Evolutionary conservation across 2,797 vertebrate genomes (phyloP).

Genomic region (Salmo trutta): DNA sequence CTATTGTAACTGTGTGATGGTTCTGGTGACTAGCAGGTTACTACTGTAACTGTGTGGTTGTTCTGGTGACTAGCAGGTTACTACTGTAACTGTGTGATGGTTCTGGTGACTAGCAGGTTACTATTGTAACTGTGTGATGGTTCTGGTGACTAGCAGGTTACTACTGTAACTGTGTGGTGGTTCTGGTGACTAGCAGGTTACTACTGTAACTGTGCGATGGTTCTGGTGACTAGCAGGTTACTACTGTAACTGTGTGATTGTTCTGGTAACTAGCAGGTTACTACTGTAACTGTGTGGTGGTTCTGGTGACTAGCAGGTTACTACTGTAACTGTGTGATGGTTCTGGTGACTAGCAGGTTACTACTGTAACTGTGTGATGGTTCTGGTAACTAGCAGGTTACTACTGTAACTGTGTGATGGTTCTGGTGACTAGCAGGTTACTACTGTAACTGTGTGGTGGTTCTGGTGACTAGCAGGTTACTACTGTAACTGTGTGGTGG

Average conservation of each 20-base stretch:
- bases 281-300: slow-evolving; percentile 40
- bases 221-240: not conserved
- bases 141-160: not conserved
- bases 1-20: no score
- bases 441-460: no score
- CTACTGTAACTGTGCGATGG: slow-evolving; percentile 48
- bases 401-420: no score
- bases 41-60: slow-evolving; percentile 41
- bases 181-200: not conserved
- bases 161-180: slow-evolving; percentile 40
- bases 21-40: not conserved
- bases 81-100: slow-evolving; percentile 49
- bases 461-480: no score
- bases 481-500: no score
- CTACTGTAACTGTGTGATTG: slow-evolving; percentile 49
- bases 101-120: not conserved
- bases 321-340: slow-evolving; percentile 41
- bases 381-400: no score
- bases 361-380: slow-evolving; percentile 41
- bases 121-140: slow-evolving; percentile 49
- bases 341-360: not conserved
- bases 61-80: not conserved
- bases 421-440: no score
- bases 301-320: not conserved
- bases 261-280: not conserved